Percentiles rank a stretch among this genome's conserved stretches.
Evolutionary conservation across 2,797 vertebrate species (phyloP).

Genomic region (Onychomys leucogaster): DNA sequence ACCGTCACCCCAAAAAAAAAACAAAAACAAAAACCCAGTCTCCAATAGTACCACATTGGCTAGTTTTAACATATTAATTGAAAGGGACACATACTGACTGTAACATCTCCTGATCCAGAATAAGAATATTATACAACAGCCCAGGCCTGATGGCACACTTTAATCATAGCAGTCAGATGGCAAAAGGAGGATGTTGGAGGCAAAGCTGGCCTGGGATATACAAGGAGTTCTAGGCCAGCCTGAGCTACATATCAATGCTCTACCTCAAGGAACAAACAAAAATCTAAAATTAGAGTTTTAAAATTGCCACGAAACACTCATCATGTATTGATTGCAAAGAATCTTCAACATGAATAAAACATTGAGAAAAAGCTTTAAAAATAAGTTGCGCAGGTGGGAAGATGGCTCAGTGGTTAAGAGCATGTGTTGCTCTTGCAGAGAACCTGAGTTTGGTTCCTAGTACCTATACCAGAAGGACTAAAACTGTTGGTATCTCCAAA

Average conservation of each 20-base stretch:
- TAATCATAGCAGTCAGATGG: background rate
- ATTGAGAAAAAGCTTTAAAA: background rate
- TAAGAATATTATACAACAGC: background rate
- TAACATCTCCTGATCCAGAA: background rate
- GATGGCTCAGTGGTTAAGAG: background rate
- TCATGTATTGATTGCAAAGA: background rate
- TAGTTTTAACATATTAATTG: background rate
- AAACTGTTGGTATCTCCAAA: background rate
- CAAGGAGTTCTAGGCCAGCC: background rate
- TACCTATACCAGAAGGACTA: background rate
- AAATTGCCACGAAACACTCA: background rate
- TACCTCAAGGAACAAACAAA: background rate
- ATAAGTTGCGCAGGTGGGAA: background rate
- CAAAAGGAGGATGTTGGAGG: background rate
- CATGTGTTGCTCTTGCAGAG: background rate
- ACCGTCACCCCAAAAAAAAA: too few relatives aligned
- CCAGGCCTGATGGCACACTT: background rate
- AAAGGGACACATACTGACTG: background rate
- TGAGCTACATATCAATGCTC: background rate
- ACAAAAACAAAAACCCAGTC: too few relatives aligned
- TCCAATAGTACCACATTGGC: too few relatives aligned
- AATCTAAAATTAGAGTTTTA: background rate
- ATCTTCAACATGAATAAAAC: background rate
- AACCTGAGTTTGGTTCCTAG: background rate
- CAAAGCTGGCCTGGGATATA: background rate